These are phyloP conservation scores for Antennarius maculatus DNA, from an alignment of 2,797 vertebrate genomes.

Conservation along the genomic window DNA sequence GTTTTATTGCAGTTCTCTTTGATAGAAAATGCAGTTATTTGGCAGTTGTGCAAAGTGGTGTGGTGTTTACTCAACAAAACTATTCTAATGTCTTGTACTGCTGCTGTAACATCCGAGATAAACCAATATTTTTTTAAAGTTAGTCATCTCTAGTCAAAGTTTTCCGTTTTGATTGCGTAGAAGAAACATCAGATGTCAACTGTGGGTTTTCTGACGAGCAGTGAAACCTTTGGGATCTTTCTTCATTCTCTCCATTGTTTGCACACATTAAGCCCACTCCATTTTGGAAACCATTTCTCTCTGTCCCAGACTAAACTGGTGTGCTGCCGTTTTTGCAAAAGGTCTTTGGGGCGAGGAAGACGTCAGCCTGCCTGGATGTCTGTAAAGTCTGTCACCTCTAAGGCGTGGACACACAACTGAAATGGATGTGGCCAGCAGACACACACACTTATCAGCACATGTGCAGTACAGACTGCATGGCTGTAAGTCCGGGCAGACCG, in stretches of 20 bases:
- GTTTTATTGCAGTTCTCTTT: slow-evolving; percentile 52
- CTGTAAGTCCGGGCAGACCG: too few species aligned
- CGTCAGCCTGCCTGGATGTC: not conserved
- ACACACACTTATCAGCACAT: not conserved
- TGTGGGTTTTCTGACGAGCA: slow-evolving; percentile 13
- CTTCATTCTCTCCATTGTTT: not conserved
- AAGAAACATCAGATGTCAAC: slow-evolving; percentile 26
- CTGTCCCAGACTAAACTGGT: slow-evolving; percentile 3
- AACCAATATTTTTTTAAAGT: slow-evolving; percentile 39
- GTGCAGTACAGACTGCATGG: too few species aligned
- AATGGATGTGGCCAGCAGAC: not conserved
- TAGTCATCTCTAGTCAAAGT: slow-evolving; percentile 1
- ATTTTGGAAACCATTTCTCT: slow-evolving; percentile 7
- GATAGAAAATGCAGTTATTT: slow-evolving; percentile 44
- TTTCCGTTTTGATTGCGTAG: slow-evolving; percentile 8
- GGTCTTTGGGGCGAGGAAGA: slow-evolving; percentile 4
- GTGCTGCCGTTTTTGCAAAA: not conserved
- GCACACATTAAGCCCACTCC: slow-evolving; percentile 7
- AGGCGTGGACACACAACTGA: not conserved
- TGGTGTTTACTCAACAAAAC: slow-evolving; percentile 17
- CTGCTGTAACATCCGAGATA: slow-evolving; percentile 40
- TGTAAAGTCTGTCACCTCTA: not conserved
- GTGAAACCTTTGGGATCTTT: slow-evolving; percentile 22
- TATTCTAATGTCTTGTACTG: slow-evolving; percentile 18
- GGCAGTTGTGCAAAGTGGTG: slow-evolving; percentile 35